Base-by-base conservation (phyloP, 2,797 vertebrate genomes). In the Zonotrichia albicollis region DNA sequence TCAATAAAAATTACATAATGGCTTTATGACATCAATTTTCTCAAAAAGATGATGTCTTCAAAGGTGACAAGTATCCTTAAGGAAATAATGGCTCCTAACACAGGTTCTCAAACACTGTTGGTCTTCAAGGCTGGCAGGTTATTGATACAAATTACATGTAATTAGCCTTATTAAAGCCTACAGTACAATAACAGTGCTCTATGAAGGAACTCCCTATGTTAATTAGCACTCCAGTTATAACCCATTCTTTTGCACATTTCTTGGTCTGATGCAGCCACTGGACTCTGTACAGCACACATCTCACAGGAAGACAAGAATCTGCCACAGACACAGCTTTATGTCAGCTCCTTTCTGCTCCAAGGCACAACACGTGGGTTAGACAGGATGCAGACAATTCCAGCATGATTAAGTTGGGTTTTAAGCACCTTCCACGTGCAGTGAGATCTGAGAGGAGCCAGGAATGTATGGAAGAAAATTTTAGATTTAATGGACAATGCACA, bases 81-180 rank as follows among this genome's bases (percentile, higher is more conserved):
- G 74, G 34, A 84, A 67, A 84, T 43, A 55, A 79, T 50, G 27
- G 48, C 46, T 60, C 29, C 23, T 61, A 61, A 36, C 20, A 54
- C 13, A 55, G 16, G 19, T 67, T 55, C 29, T 67, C 30, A 29
- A 54, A 48, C 26, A 38, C 46, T 73, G 34, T 2, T 61, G 40
- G 32, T 66, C 67, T 67, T 67, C 54, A 48, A 48, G 32, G 34
- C 54, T 48, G 74, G 43, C 29, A 78, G 64, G 76, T 80, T 71
- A 90, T 38, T 65, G 60, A 68, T 66, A 67, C 10, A 82, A 92
- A 95, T 62, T 46, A 16, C 42, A 60, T 5, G 26, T 45, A 78
- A 85, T 60, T 70, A 91, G 65, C 34, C n/a, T 62, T 73, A 91
- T 68, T 88, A 94, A 93, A 95, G 90, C 18, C n/a, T 61, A 27